phyloP scores from a whole-genome alignment of 2,113 vertebrate species.

The Mormyrus iriodes region DNA sequence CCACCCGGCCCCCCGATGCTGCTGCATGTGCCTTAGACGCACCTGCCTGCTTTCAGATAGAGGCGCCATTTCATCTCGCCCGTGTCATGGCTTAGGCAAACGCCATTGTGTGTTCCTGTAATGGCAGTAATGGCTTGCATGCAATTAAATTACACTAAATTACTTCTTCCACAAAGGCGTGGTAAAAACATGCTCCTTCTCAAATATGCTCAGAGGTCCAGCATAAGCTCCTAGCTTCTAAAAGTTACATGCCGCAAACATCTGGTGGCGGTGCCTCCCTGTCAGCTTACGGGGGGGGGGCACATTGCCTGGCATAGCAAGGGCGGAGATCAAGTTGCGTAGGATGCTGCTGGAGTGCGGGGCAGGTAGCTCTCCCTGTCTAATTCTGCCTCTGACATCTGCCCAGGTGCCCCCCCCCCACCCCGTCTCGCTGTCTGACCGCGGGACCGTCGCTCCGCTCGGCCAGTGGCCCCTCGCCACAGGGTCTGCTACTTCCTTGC shows the following conservation, averaged over 20 bases:
- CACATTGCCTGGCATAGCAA: background rate
- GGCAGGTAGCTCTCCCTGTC: no score
- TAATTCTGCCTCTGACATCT: no score
- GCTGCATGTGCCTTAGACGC: background rate
- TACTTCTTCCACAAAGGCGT: background rate
- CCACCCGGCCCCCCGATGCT: background rate
- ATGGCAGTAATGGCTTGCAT: background rate
- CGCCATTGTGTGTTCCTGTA: background rate
- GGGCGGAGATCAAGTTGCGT: background rate
- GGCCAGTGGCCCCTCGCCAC: background rate
- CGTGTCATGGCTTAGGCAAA: background rate
- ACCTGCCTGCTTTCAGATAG: conserved; percentile 17
- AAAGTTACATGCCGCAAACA: background rate
- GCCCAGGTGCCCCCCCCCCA: no score
- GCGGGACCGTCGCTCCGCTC: background rate
- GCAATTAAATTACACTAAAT: background rate
- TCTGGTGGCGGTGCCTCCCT: background rate
- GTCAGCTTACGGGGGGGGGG: background rate
- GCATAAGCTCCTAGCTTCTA: background rate
- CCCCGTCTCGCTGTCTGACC: background rate
- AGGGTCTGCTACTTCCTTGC: background rate
- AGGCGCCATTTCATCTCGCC: background rate
- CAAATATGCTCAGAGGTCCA: background rate
- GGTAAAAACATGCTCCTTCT: no score
- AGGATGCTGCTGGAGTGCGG: background rate